These are phyloP conservation scores for Urophycis tenuis DNA, from an alignment of 2,797 vertebrate species.

Conservation along the genomic window DNA sequence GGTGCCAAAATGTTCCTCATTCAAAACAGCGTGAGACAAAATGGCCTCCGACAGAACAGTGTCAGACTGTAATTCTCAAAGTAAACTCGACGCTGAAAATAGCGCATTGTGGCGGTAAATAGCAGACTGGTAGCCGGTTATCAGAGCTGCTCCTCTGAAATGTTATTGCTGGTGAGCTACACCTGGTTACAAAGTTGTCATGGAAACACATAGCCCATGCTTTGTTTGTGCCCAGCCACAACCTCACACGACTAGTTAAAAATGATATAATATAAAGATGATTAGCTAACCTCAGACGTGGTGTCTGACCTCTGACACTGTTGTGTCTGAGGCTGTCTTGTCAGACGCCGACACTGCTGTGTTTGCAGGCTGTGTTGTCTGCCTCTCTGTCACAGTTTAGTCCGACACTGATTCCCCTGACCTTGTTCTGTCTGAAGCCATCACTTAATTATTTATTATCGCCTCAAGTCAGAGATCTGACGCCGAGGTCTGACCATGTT, in stretches of 20 bases:
- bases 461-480: too few species aligned
- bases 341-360: too few species aligned
- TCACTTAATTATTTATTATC: neutral
- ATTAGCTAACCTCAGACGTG: neutral
- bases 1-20: neutral
- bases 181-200: neutral
- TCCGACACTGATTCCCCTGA: too few species aligned
- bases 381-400: too few species aligned
- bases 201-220: neutral
- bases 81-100: too few species aligned
- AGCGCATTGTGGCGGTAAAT: too few species aligned
- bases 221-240: neutral
- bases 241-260: neutral
- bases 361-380: too few species aligned
- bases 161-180: neutral
- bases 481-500: neutral
- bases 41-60: too few species aligned
- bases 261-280: neutral
- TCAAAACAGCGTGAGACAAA: too few species aligned
- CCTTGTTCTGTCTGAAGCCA: too few species aligned
- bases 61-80: too few species aligned
- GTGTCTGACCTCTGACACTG: neutral
- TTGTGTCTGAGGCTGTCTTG: neutral
- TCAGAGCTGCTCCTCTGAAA: neutral
- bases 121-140: too few species aligned